These are phyloP conservation scores for Regulus satrapa DNA, from an alignment of 2,113 vertebrate species.

Conservation along the genomic window DNA sequence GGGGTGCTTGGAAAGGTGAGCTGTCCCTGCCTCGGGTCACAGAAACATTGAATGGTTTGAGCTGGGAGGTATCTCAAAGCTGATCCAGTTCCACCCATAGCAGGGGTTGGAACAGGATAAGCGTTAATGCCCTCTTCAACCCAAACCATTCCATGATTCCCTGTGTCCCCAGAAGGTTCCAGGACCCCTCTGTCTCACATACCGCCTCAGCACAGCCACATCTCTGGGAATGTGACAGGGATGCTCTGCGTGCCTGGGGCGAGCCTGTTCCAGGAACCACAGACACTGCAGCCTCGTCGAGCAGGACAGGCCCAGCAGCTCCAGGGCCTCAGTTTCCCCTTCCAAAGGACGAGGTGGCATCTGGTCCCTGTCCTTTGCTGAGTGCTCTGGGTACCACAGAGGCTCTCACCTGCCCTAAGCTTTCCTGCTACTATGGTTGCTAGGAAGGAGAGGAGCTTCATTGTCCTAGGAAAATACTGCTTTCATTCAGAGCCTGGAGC, in stretches of 20 bases:
- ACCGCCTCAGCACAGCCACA: background rate
- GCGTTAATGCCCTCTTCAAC: background rate
- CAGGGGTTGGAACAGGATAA: background rate
- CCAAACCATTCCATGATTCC: background rate
- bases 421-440: background rate
- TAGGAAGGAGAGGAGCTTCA: background rate
- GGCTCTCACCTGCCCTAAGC: background rate
- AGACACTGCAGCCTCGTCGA: background rate
- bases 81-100: background rate
- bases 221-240: background rate
- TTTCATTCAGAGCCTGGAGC: constrained; percentile 32
- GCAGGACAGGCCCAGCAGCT: background rate
- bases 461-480: background rate
- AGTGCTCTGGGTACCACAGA: background rate
- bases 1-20: background rate
- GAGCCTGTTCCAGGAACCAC: background rate
- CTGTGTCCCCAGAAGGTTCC: background rate
- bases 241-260: no score
- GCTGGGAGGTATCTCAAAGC: background rate
- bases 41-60: fast-evolving
- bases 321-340: background rate
- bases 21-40: background rate
- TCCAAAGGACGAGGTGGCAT: background rate
- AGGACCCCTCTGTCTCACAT: background rate
- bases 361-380: background rate